Evolutionary conservation across 92 coral and sea anemone species (phyloP).

Genomic region (Heliopora coerulea): DNA sequence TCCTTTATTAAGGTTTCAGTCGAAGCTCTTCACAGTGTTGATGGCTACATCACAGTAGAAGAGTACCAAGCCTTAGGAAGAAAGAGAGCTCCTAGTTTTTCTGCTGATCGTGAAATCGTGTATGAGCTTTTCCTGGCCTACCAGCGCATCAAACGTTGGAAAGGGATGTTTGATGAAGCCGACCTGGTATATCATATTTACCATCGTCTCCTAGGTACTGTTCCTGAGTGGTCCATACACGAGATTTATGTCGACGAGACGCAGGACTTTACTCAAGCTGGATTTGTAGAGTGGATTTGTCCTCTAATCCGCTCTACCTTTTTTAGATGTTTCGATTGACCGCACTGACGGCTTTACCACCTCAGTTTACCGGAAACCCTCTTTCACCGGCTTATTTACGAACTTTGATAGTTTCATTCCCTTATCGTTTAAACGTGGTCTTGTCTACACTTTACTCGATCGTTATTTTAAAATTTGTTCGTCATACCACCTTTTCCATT

Average conservation of each 20-base stretch:
- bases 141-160: conserved; percentile 54
- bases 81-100: conserved; percentile 87
- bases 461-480: too few species aligned
- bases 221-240: conserved; percentile 87
- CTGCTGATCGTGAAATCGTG: conserved; percentile 74
- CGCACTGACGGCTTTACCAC: too few species aligned
- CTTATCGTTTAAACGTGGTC: too few species aligned
- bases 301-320: too few species aligned
- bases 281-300: too few species aligned
- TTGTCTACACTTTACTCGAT: too few species aligned
- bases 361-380: too few species aligned
- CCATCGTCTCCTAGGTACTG: conserved; percentile 66
- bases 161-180: conserved; percentile 90
- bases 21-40: conserved; percentile 66
- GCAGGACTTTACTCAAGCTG: conserved; percentile 98
- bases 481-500: too few species aligned
- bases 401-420: too few species aligned
- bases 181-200: conserved; percentile 78
- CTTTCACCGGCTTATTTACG: too few species aligned
- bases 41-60: conserved; percentile 65
- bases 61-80: conserved; percentile 78
- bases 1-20: conserved; percentile 95
- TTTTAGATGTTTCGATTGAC: too few species aligned
- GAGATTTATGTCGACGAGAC: conserved; percentile 93
- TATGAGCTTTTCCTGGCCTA: conserved; percentile 68